These are phyloP conservation scores for Lysiphlebus fabarum DNA, from an alignment of 1,140 invertebrate species.

Conservation along the genomic window DNA sequence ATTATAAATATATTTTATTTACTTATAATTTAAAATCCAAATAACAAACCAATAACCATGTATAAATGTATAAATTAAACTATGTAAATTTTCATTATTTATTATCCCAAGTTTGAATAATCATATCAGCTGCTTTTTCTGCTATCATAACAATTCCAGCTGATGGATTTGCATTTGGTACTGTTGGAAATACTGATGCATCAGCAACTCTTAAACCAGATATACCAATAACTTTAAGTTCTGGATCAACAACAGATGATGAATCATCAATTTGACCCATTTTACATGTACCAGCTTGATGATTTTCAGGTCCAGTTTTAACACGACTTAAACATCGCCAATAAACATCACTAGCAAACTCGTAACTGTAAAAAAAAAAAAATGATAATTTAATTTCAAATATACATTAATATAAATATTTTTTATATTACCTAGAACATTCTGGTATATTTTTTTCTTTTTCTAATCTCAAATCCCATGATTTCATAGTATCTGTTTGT, in stretches of 20 bases:
- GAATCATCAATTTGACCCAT: constrained; percentile 51
- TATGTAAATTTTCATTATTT: constrained; percentile 14
- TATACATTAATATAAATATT: too few species aligned
- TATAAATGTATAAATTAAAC: too few species aligned
- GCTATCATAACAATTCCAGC: constrained; percentile 57
- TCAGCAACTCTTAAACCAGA: constrained; percentile 56
- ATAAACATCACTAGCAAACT: constrained; percentile 54
- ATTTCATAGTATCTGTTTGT: constrained; percentile 47
- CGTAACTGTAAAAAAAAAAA: constrained; percentile 39
- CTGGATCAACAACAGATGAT: constrained; percentile 54
- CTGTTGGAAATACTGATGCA: constrained; percentile 58
- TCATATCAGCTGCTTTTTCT: constrained; percentile 58
- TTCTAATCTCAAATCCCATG: constrained; percentile 52
- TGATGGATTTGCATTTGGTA: constrained; percentile 57
- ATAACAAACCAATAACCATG: too few species aligned
- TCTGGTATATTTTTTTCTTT: constrained; percentile 36
- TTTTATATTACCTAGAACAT: constrained; percentile 42
- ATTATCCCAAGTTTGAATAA: constrained; percentile 43
- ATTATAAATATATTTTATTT: too few species aligned
- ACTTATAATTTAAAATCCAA: too few species aligned
- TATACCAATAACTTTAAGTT: constrained; percentile 54
- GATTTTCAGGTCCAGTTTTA: constrained; percentile 50
- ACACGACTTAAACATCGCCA: constrained; percentile 53
- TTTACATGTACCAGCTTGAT: constrained; percentile 57
- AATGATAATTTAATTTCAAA: too few species aligned